These are phyloP conservation scores for Pasiphila rectangulata DNA, from an alignment of 2,888 invertebrate species.

Conservation along the genomic window DNA sequence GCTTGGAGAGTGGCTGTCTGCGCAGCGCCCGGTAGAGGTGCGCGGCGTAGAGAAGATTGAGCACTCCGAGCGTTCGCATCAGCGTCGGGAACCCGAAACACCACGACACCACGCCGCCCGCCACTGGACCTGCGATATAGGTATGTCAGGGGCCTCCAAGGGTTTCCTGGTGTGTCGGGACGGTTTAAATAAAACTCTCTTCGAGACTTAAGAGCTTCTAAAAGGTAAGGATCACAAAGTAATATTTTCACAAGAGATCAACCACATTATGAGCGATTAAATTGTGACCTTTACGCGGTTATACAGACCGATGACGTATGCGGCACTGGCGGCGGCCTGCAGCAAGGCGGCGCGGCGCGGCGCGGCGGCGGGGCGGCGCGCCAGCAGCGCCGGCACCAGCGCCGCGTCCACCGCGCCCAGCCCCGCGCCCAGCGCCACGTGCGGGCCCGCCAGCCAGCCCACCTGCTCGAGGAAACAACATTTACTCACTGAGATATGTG, in stretches of 20 bases:
- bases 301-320: conserved; percentile 61
- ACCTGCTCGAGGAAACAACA: no score
- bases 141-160: no score
- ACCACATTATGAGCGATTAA: no score
- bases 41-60: conserved; percentile 63
- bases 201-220: no score
- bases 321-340: conserved; percentile 63
- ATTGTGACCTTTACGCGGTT: no score
- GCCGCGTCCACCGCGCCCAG: conserved; percentile 67
- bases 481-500: no score
- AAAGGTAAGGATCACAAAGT: no score
- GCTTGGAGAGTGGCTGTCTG: conserved; percentile 52
- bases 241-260: no score
- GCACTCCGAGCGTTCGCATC: conserved; percentile 57
- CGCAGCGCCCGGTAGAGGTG: conserved; percentile 53
- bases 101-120: conserved; percentile 60
- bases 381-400: conserved; percentile 64
- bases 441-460: conserved; percentile 53
- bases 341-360: conserved; percentile 61
- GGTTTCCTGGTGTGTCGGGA: no score
- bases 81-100: conserved; percentile 55
- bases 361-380: conserved; percentile 39
- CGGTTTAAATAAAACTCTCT: no score
- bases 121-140: conserved; percentile 56
- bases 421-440: conserved; percentile 63